Conservation (phyloP, 2,113 vertebrate genomes). For the Apteryx mantelli region DNA sequence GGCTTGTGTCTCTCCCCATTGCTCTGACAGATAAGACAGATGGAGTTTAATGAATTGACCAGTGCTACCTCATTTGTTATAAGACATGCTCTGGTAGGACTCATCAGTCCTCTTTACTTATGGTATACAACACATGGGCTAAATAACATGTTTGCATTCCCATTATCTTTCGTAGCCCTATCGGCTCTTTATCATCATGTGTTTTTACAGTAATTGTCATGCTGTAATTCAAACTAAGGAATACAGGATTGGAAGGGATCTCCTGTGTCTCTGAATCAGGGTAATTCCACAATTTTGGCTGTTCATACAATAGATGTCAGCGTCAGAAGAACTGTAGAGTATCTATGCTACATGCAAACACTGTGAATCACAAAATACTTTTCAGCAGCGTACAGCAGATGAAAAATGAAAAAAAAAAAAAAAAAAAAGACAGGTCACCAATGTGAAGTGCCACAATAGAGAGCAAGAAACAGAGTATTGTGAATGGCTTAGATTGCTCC, state of each 20-base stretch:
- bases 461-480: not conserved
- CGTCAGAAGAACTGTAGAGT: not conserved
- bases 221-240: not conserved
- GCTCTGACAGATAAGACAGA: not conserved
- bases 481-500: not conserved
- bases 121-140: not conserved
- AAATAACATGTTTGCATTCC: not conserved
- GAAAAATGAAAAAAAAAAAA: not conserved
- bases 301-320: not conserved
- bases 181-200: not conserved
- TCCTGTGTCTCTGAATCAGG: not conserved
- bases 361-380: not conserved
- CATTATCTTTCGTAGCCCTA: not conserved
- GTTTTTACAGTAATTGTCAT: not conserved
- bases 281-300: not conserved
- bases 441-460: not conserved
- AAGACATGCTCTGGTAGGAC: not conserved
- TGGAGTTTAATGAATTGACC: not conserved
- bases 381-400: not conserved
- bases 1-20: not conserved
- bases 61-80: not conserved
- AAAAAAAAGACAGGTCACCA: not conserved
- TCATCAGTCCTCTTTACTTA: not conserved
- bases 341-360: not conserved
- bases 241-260: not conserved